Percentiles rank a stretch among this genome's conserved stretches.
These are phyloP conservation scores for Lacanobia oleracea DNA, from an alignment of 2,888 invertebrate genomes.

Conservation along the genomic window DNA sequence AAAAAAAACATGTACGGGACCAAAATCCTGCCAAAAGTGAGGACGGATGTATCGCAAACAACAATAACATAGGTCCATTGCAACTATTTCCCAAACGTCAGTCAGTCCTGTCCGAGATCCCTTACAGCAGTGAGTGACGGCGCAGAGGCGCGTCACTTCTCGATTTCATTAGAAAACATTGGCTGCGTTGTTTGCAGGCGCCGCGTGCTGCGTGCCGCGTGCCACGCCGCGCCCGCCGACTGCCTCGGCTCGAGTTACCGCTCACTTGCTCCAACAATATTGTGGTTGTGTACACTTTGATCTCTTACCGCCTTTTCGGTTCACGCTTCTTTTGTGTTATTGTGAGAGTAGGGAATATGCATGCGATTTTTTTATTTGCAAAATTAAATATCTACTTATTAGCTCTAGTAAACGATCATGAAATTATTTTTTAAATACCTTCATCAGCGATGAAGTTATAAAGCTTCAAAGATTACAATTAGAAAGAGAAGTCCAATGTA, in stretches of 20 bases:
- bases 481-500: too few relatives aligned
- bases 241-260: constrained; percentile 65
- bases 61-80: constrained; percentile 2
- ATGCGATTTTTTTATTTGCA: too few relatives aligned
- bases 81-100: constrained; percentile 17
- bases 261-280: constrained; percentile 55
- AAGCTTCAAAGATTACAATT: too few relatives aligned
- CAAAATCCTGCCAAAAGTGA: too few relatives aligned
- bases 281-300: constrained; percentile 63
- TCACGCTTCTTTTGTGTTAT: constrained; percentile 34
- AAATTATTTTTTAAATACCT: too few relatives aligned
- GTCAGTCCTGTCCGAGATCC: constrained; percentile 20
- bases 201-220: constrained; percentile 69
- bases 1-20: too few relatives aligned
- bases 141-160: constrained; percentile 68
- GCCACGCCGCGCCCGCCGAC: constrained; percentile 66
- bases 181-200: constrained; percentile 71
- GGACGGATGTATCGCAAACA: neutral
- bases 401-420: too few relatives aligned
- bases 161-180: constrained; percentile 79
- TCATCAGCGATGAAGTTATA: too few relatives aligned
- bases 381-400: too few relatives aligned
- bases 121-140: constrained; percentile 57
- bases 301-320: constrained; percentile 41
- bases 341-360: too few relatives aligned